Base-by-base conservation (phyloP, 92 coral and sea anemone genomes). In the Epizoanthus ramosus region DNA sequence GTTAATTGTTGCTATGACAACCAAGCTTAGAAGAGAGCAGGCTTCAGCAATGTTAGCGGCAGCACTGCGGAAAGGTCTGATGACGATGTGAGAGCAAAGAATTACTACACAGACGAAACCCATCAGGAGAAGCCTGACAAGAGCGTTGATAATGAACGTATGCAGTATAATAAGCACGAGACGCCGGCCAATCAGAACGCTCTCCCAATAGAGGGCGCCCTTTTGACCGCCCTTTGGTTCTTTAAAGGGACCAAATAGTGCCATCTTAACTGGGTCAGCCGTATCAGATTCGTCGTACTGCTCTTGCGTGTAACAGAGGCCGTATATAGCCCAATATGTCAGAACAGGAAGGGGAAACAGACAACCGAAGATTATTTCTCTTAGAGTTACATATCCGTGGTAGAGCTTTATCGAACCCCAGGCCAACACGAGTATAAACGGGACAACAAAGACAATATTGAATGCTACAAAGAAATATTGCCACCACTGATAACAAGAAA, bases 121-220 rank as follows among this genome's bases (percentile, higher is more conserved):
- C 58, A 81, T 68, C 43, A 60, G 12, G 57, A 80, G 80, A 59
- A 86, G 37, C 37, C 69, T 67, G 3, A 80, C 31, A 65, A 67
- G 71, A 19, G 86, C 73, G 50, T 68, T 66, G 41, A 63, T 80
- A 61, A 86, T 72, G 71, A 86, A 86, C 2, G 89, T 72, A 59
- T 72, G 66, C 17, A 71, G 74, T 35, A 52, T 63, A 35, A 86
- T 80, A 45, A 86, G 63, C 13, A 81, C 22, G 24, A 86, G 61
- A 12, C 89, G 89, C 1, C 89, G 81, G 50, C 74, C 89, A 64
- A 86, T 80, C 17, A 86, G 80, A 60, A 81, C 82, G 28, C 89
- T 81, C 24, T 86, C 89, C 89, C 89, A 86, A 71, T 80, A 86
- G 21, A 73, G 73, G 8, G 86, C 35, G n/a, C 89, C 89, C 37